These are phyloP conservation scores for Neria commutata DNA, from an alignment of 2,888 invertebrate species.

Conservation along the genomic window DNA sequence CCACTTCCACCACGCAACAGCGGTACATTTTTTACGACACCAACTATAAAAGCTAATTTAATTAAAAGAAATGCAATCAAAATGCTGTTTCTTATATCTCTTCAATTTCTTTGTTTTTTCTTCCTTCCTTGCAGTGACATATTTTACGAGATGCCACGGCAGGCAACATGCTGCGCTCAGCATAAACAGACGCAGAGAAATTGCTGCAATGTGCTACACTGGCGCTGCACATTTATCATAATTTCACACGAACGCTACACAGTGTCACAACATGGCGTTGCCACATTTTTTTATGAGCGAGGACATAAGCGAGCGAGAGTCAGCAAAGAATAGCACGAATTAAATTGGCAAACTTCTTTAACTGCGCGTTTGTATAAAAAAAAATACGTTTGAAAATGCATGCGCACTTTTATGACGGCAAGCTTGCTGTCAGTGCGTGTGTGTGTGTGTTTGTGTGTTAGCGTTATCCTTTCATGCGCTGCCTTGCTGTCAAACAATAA, in stretches of 20 bases:
- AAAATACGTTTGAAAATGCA: slow-evolving; percentile 40
- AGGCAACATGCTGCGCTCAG: slow-evolving; percentile 41
- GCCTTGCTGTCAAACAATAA: slow-evolving; percentile 28
- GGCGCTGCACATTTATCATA: slow-evolving; percentile 47
- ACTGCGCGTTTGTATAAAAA: not conserved
- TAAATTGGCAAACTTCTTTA: not conserved
- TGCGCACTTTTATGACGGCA: slow-evolving; percentile 47
- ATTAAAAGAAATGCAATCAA: slow-evolving; percentile 52
- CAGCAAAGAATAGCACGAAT: slow-evolving; percentile 14
- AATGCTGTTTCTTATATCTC: slow-evolving; percentile 34
- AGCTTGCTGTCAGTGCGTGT: no score
- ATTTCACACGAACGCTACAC: slow-evolving; percentile 49
- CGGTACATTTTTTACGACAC: no score
- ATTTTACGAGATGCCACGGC: slow-evolving; percentile 29
- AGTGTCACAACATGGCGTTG: slow-evolving; percentile 32
- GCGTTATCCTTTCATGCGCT: slow-evolving; percentile 27
- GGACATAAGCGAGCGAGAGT: no score
- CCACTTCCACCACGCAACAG: no score
- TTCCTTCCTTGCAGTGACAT: slow-evolving; percentile 12
- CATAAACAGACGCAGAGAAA: slow-evolving; percentile 30
- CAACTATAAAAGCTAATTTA: slow-evolving; percentile 48
- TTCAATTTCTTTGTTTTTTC: slow-evolving; percentile 1
- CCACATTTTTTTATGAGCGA: not conserved
- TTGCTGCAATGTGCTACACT: slow-evolving; percentile 32
- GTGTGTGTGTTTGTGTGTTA: slow-evolving; percentile 26